Evolutionary conservation across 1,140 invertebrate genomes (phyloP).

Genomic region (Scaptomyza pallida): DNA sequence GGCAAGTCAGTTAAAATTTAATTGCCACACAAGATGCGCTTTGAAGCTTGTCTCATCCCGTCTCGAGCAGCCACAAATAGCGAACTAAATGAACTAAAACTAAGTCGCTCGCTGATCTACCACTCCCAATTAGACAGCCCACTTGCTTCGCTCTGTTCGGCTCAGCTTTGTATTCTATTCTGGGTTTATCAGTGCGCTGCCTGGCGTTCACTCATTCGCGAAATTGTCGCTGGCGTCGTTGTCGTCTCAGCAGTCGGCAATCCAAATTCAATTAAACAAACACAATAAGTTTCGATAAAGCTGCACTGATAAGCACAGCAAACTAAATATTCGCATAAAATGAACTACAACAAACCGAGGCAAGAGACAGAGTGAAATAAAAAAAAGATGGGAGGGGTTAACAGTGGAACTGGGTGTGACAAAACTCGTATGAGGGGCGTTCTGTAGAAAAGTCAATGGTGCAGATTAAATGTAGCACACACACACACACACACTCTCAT

Average conservation of each 20-base stretch:
- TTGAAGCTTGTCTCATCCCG: background rate
- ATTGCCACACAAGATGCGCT: constrained; percentile 42
- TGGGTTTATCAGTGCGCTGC: constrained; percentile 52
- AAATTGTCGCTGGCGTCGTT: constrained; percentile 66
- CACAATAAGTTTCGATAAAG: constrained; percentile 84
- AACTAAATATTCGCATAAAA: constrained; percentile 83
- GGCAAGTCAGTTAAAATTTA: constrained; percentile 70
- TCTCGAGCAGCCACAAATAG: constrained; percentile 21
- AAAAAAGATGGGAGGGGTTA: constrained; percentile 1
- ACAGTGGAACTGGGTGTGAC: constrained; percentile 23
- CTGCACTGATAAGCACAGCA: constrained; percentile 70
- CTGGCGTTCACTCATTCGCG: constrained; percentile 65
- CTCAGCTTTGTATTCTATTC: constrained; percentile 2
- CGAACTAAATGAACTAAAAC: constrained; percentile 74
- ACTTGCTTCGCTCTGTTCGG: too few relatives aligned
- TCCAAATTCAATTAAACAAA: constrained; percentile 84
- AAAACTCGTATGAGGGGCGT: constrained; percentile 38
- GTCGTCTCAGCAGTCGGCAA: constrained; percentile 52
- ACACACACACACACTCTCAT: constrained; percentile 29
- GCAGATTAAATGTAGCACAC: constrained; percentile 78
- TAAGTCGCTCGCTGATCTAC: constrained; percentile 74
- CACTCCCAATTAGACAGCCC: constrained; percentile 69
- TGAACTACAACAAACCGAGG: constrained; percentile 53
- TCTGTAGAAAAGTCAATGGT: constrained; percentile 78
- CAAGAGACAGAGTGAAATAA: background rate